Percentiles rank a stretch among this genome's conserved stretches.
phyloP scores from a whole-genome alignment of 2,797 vertebrate genomes.

The Propithecus perrieri region DNA sequence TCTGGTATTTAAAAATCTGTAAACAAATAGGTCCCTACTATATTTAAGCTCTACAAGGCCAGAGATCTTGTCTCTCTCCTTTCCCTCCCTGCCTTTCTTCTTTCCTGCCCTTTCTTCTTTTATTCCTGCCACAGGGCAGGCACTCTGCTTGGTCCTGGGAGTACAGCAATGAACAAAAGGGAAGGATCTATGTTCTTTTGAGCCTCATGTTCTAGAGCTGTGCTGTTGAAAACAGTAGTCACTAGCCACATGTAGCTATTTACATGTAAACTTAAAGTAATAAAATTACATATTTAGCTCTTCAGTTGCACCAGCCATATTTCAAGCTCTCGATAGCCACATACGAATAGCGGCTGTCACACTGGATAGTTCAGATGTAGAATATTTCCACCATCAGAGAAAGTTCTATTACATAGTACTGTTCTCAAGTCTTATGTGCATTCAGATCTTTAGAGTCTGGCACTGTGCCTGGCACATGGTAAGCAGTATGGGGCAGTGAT shows the following conservation, averaged over 20 bases:
- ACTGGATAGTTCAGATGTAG: background rate
- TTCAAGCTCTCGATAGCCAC: background rate
- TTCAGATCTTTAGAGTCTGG: background rate
- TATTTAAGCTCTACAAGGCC: background rate
- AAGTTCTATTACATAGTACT: background rate
- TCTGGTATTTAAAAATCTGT: background rate
- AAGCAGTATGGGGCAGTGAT: background rate
- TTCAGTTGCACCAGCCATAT: background rate
- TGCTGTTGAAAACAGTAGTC: background rate
- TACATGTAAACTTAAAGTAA: background rate
- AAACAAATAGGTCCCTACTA: background rate
- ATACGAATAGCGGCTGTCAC: fast-evolving
- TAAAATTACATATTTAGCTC: background rate
- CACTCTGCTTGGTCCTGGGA: background rate
- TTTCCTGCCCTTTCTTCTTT: background rate
- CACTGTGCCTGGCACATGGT: background rate
- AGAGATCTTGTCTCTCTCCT: background rate
- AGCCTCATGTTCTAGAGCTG: background rate
- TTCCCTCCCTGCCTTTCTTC: too few relatives aligned
- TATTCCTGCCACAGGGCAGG: background rate
- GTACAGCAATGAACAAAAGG: background rate
- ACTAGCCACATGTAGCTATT: background rate
- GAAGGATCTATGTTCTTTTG: background rate
- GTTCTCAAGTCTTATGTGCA: background rate
- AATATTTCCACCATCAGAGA: background rate